Base-by-base conservation (phyloP, 2,888 invertebrate species). In the Drosophila niveifrons region DNA sequence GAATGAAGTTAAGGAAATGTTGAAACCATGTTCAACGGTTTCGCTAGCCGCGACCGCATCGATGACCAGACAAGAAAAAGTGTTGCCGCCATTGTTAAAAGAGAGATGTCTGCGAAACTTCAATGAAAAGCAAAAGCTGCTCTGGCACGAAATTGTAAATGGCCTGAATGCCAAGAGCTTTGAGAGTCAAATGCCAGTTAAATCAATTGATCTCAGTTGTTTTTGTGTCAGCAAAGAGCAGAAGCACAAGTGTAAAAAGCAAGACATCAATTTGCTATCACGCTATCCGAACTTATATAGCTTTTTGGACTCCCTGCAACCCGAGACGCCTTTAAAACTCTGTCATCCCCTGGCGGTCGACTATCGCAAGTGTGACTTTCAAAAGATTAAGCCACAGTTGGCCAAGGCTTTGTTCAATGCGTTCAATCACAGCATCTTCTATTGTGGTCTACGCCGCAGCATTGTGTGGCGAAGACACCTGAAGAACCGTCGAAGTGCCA, bases 271-370 rank as follows among this genome's bases (percentile, higher is more conserved):
- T 10, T 41, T 69, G 41, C 56, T 81, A 8, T 53, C 55, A 11
- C 57, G 66, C 8, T 41, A 63, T 36, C 23, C 41, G 6, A 41
- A 48, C 1, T 34, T 56, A 4, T 85, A 85, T 28, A 68, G 62
- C 53, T 85, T 85, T 17, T 36, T 88, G 11, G 71, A 88, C 48
- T 85, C 84, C 0, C 70, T 85, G 4, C 58, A 48, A 28, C 34
- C 56, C 3, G 64, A 66, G 4, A 63, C 64, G 6, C 68, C 83
- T 1, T 15, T 71, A 0, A 72, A 57, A 3, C 51, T 85, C 70
- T 85, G 84, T 57, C 84, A 88, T 71, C 88, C 84, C 2, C 41
- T 59, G 7, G 88, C 84, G 8, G 3, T 73, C 7, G 34, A 4
- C 10, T 88, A 55, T 39, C 71, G 74, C 0, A 44, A 75, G 28